phyloP scores from a whole-genome alignment of 2,797 vertebrate species.

The Periophthalmus magnuspinnatus region DNA sequence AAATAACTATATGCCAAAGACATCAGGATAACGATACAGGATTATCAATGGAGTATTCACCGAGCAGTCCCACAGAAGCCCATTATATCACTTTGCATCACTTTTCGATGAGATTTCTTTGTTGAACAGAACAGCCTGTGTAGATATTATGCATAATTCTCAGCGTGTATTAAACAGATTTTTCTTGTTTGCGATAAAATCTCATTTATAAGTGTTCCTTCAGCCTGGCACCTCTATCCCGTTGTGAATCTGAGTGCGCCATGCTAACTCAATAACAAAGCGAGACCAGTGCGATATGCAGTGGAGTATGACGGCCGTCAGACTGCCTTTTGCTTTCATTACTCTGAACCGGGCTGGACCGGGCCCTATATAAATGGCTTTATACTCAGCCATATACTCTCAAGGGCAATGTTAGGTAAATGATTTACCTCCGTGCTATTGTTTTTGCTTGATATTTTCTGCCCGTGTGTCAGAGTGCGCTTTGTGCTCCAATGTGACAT shows the following conservation, averaged over 20 bases:
- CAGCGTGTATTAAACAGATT: constrained; percentile 4
- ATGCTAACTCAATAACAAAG: constrained; percentile 42
- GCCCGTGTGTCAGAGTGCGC: constrained; percentile 33
- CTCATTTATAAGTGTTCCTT: constrained; percentile 4
- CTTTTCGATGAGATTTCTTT: constrained; percentile 8
- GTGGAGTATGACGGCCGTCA: constrained; percentile 27
- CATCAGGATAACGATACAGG: constrained; percentile 5
- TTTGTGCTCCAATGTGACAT: constrained; percentile 39
- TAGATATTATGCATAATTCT: constrained; percentile 1
- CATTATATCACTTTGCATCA: constrained; percentile 10
- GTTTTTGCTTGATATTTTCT: constrained; percentile 48
- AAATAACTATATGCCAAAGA: constrained; percentile 10
- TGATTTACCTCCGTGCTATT: constrained; percentile 60
- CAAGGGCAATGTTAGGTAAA: constrained; percentile 56
- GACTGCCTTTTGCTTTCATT: constrained; percentile 34
- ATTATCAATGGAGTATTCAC: constrained; percentile 5
- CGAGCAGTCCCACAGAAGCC: constrained; percentile 9
- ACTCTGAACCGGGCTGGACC: constrained; percentile 30
- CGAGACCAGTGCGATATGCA: constrained; percentile 31
- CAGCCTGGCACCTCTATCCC: constrained; percentile 5
- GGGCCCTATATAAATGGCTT: constrained; percentile 53
- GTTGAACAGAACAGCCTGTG: not conserved
- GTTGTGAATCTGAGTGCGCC: constrained; percentile 3
- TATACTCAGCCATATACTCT: constrained; percentile 41
- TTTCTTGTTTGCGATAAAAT: constrained; percentile 5